Evolutionary conservation across 2,888 invertebrate species (phyloP), one percentile per base, ranked within the genome.

Genomic region (Automeris io): DNA sequence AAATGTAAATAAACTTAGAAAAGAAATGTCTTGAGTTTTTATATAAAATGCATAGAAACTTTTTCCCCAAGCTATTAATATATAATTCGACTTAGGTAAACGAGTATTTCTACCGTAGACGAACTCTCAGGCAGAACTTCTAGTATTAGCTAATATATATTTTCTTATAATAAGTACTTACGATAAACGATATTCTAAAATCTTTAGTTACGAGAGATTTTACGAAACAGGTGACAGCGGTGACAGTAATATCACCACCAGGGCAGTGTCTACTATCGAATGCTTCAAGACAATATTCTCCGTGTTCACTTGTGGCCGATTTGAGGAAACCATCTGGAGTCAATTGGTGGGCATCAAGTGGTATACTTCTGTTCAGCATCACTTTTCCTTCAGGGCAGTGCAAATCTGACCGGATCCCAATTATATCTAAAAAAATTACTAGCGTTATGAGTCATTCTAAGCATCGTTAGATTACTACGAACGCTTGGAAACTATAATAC

Each of bases 211-310:
- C 42, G 1, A 49, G 49, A 18, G 50, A 43, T 37, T 56, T 60
- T 2, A 74, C 52, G 41, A 77, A 86, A 45, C 87, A 87, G n/a
- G 69, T 61, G 8, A 79, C 57, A 1, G 68, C 67, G 1, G 70
- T 70, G n/a, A 71, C 41, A 18, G 54, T 34, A 2, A 79, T 41
- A 18, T 62, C 61, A 1, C 56, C 57, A 3, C 47, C 46, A 5
- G 63, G 61, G 41, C 85, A 83, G 12, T 55, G 44, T 4, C 74
- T 61, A 31, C 57, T 60, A 45, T 86, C 85, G 37, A 85, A 78
- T 12, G 69, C 52, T 43, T 87, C 87, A n/a, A 87, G 37, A 45
- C 87, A 87, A 49, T 83, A 87, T 21, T 66, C 62, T 3, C 64
- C 45, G n/a, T 70, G 62, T 8, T 52, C 38, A 6, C 54, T 55